These are phyloP conservation scores for Hydraecia micacea DNA, from an alignment of 2,888 invertebrate genomes.

Conservation along the genomic window DNA sequence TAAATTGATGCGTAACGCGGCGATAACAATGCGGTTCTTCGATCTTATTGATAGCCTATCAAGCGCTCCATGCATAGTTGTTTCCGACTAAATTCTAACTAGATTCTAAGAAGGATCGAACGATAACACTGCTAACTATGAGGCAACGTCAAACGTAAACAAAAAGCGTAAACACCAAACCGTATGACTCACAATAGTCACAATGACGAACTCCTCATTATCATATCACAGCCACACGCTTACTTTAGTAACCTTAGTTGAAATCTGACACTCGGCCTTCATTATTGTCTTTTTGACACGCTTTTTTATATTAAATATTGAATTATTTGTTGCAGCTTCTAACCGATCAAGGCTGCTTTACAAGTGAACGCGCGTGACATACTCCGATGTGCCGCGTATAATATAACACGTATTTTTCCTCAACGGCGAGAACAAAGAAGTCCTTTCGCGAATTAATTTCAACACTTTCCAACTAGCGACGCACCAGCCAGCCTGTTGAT, in stretches of 20 bases:
- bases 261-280: conserved; percentile 81
- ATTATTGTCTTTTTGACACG: conserved; percentile 77
- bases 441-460: conserved; percentile 77
- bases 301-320: conserved; percentile 68
- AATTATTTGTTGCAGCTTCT: conserved; percentile 72
- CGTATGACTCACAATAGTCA: conserved; percentile 90
- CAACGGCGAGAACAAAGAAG: conserved; percentile 86
- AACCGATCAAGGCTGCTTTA: conserved; percentile 77
- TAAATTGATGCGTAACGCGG: conserved; percentile 55
- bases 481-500: conserved; percentile 88
- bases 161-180: conserved; percentile 87
- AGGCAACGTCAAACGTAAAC: conserved; percentile 83
- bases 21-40: conserved; percentile 62
- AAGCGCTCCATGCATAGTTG: conserved; percentile 79
- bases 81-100: conserved; percentile 76
- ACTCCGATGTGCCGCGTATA: conserved; percentile 75
- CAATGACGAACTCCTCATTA: conserved; percentile 89
- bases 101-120: conserved; percentile 77
- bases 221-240: conserved; percentile 83
- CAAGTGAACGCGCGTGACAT: conserved; percentile 81
- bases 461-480: conserved; percentile 76
- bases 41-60: conserved; percentile 73
- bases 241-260: conserved; percentile 84
- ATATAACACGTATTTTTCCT: conserved; percentile 83
- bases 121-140: conserved; percentile 72